phyloP scores from a whole-genome alignment of 2,797 vertebrate species.

The Xenopus petersii region DNA sequence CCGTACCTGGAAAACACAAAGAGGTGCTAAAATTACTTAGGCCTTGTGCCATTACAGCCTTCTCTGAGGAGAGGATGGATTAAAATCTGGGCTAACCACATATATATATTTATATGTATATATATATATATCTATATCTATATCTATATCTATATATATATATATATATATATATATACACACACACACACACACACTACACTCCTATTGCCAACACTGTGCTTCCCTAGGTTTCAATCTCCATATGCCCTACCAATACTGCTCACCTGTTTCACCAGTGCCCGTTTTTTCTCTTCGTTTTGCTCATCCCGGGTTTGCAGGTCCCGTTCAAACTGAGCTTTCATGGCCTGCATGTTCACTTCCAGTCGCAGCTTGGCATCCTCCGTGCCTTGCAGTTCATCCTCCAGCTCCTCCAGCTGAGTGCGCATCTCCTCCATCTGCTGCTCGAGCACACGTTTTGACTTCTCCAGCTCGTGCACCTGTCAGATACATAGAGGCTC shows the following conservation, averaged over 20 bases:
- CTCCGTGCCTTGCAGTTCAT: constrained; percentile 92
- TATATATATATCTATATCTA: too few species aligned
- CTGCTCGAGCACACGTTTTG: constrained; percentile 77
- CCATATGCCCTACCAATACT: too few species aligned
- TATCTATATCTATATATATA: too few species aligned
- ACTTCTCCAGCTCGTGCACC: constrained; percentile 82
- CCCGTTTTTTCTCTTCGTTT: constrained; percentile 72
- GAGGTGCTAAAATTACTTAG: too few species aligned
- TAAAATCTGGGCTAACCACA: too few species aligned
- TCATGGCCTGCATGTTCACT: constrained; percentile 98
- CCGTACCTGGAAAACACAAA: constrained; percentile 72
- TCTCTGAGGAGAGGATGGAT: too few species aligned
- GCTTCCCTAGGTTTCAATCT: background rate
- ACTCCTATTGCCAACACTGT: too few species aligned
- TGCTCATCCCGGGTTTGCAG: constrained; percentile 85
- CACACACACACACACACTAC: too few species aligned
- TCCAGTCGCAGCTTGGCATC: constrained; percentile 94
- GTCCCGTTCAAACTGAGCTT: constrained; percentile 92
- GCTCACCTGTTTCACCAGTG: constrained; percentile 75
- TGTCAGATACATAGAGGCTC: constrained; percentile 33
- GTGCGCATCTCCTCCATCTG: constrained; percentile 81
- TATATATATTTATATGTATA: too few species aligned
- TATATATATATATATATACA: too few species aligned
- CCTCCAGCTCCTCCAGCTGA: constrained; percentile 93
- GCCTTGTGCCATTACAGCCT: too few species aligned